Base-by-base conservation (phyloP, 2,797 vertebrate species). In the Lates japonicus region DNA sequence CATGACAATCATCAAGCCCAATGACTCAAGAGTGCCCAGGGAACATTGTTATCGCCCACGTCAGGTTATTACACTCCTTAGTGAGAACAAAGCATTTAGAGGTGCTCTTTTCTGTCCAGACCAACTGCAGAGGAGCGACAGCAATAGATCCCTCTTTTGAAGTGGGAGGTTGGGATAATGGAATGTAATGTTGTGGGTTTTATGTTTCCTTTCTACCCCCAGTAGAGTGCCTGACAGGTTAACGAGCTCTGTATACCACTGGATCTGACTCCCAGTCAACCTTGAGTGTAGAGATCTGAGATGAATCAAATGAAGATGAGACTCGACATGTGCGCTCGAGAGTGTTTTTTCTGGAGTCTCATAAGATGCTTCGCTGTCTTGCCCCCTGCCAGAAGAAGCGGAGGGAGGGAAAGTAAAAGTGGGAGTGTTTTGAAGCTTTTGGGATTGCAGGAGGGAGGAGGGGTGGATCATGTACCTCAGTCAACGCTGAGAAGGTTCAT, bases 391-490 rank as follows among this genome's bases (percentile, higher is more conserved):
- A 83, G 89, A 80, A 37, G 25, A 71, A 60, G 46, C 48, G 46
- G 46, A 75, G 59, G 75, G 61, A 59, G 74, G 70, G 76, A 31
- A 63, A 79, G 60, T 65, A 55, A 29, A 70, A 85, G 70, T 70
- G 71, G 88, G 85, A 78, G 83, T 76, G 83, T 80, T 85, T 74
- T 73, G 63, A 84, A 86, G 88, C 78, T 80, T 73, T 82, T 29
- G 29, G 67, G 82, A 78, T 83, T 80, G 74, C 39, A 78, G 46
- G n/a, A n/a, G 76, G 78, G 70, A 82, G 85, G 82, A 80, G 88
- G 90, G 85, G 85, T 77, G 93, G 95, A 94, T 95, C 93, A 95
- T 96, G 95, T 95, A 97, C 97, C 96, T 97, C 96, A 94, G 93
- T 96, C 90, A 93, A 96, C 91, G 95, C 95, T 95, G 94, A 95